A percentile compares a stretch with the other conserved stretches of the same genome.
Evolutionary conservation across 2,888 invertebrate genomes (phyloP).

Genomic region (Camponotus fellah): DNA sequence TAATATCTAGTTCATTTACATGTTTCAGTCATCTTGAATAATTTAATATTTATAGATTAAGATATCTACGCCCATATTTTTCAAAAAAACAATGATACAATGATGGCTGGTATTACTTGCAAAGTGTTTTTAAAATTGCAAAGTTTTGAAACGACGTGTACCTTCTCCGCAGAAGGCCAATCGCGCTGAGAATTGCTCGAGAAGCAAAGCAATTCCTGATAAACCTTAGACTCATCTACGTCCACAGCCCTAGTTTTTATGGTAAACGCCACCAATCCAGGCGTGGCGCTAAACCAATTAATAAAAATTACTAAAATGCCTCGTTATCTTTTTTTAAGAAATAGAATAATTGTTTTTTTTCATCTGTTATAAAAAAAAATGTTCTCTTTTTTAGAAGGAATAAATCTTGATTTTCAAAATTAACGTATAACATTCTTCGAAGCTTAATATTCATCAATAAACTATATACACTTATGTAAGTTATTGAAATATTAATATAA

Average conservation of each 20-base stretch:
- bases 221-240: conserved; percentile 85
- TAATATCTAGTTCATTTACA: conserved; percentile 1
- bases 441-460: conserved; percentile 11
- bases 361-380: background rate
- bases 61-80: background rate
- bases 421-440: background rate
- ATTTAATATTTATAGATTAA: conserved; percentile 16
- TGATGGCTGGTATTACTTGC: conserved; percentile 67
- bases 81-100: conserved; percentile 49
- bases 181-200: conserved; percentile 84
- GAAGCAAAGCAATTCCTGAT: conserved; percentile 86
- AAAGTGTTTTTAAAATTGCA: conserved; percentile 49
- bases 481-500: background rate
- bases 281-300: conserved; percentile 83
- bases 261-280: conserved; percentile 84
- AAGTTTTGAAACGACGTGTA: conserved; percentile 79
- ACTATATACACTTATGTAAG: background rate
- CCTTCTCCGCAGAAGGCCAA: conserved; percentile 85
- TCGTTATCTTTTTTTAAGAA: background rate
- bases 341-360: conserved; percentile 26
- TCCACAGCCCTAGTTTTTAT: conserved; percentile 85
- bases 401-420: background rate
- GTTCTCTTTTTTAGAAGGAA: background rate
- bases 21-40: background rate
- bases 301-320: conserved; percentile 73